Evolutionary conservation across 2,888 invertebrate species (phyloP), one percentile per base, ranked within the genome.

Genomic region (Eupeodes latifasciatus): DNA sequence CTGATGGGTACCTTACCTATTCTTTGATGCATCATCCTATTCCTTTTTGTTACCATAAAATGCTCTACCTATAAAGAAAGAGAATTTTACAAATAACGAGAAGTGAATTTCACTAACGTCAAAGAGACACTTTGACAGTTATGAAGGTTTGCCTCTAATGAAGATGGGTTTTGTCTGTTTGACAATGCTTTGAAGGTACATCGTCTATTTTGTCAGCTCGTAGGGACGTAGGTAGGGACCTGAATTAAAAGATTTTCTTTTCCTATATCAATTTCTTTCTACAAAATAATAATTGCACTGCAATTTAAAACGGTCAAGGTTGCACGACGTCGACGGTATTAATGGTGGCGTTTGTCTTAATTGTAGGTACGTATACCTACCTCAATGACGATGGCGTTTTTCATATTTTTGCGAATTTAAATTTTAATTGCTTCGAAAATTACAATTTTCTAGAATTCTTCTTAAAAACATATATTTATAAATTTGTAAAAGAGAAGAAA

Each of bases 51-150:
- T 57, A 19, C 34, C 64, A 16, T 47, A 40, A 55, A 40, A 40
- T 40, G 40, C 6, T 40, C 5, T 40, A 40, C 6, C 40, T 5
- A 9, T 40, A 40, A 7, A 40, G 40, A 40, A 40, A 44, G 53
- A n/a, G 47, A 49, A 61, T 80, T 80, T 62, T 72, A 62, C 72
- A 59, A 75, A 80, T 76, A 83, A 77, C 74, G 74, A 81, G 85
- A 64, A 88, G 67, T 62, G 51, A 85, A 85, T 80, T 81, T 72
- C 27, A 27, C 12, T 61, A 81, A 78, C 51, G 81, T 88, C 88
- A 84, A 76, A 61, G 47, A 57, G 59, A 74, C 84, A 81, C 62
- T 55, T 74, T 77, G 77, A 81, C 74, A 81, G 75, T 49, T 69
- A 55, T 57, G 61, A 77, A 61, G 67, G 61, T 67, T 40, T 72